Conservation (phyloP, 2,888 invertebrate species). For the Plemyria rubiginata region DNA sequence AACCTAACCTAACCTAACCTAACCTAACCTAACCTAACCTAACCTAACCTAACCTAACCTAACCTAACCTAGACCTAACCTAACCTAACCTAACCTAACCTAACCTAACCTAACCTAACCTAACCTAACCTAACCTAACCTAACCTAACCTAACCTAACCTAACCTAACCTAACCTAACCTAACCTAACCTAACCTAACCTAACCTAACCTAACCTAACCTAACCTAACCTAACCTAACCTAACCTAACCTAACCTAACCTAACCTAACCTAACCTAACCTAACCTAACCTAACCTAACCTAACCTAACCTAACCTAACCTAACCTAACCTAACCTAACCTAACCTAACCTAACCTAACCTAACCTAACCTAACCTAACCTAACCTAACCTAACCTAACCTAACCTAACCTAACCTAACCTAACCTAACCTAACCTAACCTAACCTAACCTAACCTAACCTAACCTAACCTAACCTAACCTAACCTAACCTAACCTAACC, state of each 20-base stretch:
- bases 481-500: slow-evolving; percentile 10
- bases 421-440: slow-evolving; percentile 10
- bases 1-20: slow-evolving; percentile 44
- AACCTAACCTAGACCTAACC: slow-evolving; percentile 36
- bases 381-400: slow-evolving; percentile 10
- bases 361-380: slow-evolving; percentile 10
- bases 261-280: slow-evolving; percentile 10
- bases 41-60: slow-evolving; percentile 33
- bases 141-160: slow-evolving; percentile 20
- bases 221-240: slow-evolving; percentile 10
- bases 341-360: slow-evolving; percentile 10
- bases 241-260: slow-evolving; percentile 10
- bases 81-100: slow-evolving; percentile 26
- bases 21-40: slow-evolving; percentile 40
- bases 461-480: slow-evolving; percentile 10
- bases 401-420: slow-evolving; percentile 10
- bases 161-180: slow-evolving; percentile 21
- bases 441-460: slow-evolving; percentile 10
- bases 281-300: slow-evolving; percentile 10
- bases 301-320: slow-evolving; percentile 10
- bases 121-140: slow-evolving; percentile 22
- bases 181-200: slow-evolving; percentile 17
- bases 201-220: slow-evolving; percentile 10
- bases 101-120: slow-evolving; percentile 20
- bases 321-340: slow-evolving; percentile 10